Conservation (phyloP, 2,888 invertebrate species). For the Rhamphomyia laevipes region DNA sequence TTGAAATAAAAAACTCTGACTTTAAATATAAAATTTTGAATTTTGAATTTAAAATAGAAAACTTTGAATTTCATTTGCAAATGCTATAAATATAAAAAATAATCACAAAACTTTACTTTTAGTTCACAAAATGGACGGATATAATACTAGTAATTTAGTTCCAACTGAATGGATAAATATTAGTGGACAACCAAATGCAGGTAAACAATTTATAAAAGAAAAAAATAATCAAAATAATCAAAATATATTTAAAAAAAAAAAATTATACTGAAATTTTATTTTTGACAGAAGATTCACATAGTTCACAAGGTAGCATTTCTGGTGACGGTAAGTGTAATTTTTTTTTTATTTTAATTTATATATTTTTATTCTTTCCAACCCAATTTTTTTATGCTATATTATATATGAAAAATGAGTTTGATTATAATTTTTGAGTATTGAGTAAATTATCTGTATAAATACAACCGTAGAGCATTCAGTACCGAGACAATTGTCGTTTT, state of each 20-base stretch:
- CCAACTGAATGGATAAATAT: conserved; percentile 32
- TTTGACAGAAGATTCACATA: conserved; percentile 34
- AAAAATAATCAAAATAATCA: background rate
- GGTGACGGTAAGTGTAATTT: conserved; percentile 32
- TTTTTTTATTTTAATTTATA: background rate
- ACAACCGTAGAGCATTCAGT: too few species aligned
- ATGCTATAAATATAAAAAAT: conserved; percentile 3
- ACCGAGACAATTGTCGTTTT: too few species aligned
- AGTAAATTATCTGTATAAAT: too few species aligned
- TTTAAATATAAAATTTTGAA: too few species aligned
- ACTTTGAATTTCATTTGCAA: too few species aligned
- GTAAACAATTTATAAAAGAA: conserved; percentile 13
- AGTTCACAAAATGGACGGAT: conserved; percentile 24
- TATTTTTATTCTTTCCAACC: too few species aligned
- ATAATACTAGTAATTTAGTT: conserved; percentile 17
- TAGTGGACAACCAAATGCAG: conserved; percentile 26
- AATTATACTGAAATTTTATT: conserved; percentile 8
- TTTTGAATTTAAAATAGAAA: too few species aligned
- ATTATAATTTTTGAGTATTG: too few species aligned
- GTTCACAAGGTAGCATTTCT: conserved; percentile 35
- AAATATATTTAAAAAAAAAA: background rate
- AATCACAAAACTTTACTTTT: background rate
- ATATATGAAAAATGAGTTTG: too few species aligned
- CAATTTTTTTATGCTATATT: too few species aligned
- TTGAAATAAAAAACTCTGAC: too few species aligned